Base-by-base conservation (phyloP, 2,797 vertebrate species). In the Carapus acus region DNA sequence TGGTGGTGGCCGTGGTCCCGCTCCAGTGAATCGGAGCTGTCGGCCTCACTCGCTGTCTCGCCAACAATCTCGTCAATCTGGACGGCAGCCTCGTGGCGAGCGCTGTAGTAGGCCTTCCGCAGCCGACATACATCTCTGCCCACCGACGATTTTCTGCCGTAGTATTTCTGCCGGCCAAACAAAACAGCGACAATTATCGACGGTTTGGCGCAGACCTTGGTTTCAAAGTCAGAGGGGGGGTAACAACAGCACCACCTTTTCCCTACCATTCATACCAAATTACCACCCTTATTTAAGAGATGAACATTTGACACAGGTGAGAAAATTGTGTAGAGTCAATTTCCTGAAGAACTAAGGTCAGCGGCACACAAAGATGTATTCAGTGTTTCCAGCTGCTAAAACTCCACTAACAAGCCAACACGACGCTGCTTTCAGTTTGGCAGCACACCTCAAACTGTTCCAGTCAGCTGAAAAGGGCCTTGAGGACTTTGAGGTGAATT, bases 11-110 rank as follows among this genome's bases (percentile, higher is more conserved):
- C 83, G 1, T 94, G 92, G 57, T 97, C 96, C 2, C 94, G 92
- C 1, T 93, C 94, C 64, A 89, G 80, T 0, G 93, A 97, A 1
- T 99, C 96, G 0, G 93, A 96, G 90, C 96, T 95, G 91, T 98
- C 96, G 0, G 96, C 94, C 65, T 98, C 95, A 5, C 95, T 98
- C 2, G 87, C 95, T 0, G 94, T 97, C 77, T 99, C 96, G 0
- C 96, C 96, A 64, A 97, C 92, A 2, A 98, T 99, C 83, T 98
- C 95, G 15, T 99, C 96, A 2, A 99, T 98, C 67, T 97, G 96
- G 4, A 96, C 92, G 0, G 94, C 83, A 0, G 96, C 94, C 82
- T 99, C 96, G 1, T 98, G 92, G 2, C 96, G 91, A 0, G 96
- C 94, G 0, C 77, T 93, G 63, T 96, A 98, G 77, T 99, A 99